Conservation (phyloP, 1,140 invertebrate genomes). For the Mamestra configurata region DNA sequence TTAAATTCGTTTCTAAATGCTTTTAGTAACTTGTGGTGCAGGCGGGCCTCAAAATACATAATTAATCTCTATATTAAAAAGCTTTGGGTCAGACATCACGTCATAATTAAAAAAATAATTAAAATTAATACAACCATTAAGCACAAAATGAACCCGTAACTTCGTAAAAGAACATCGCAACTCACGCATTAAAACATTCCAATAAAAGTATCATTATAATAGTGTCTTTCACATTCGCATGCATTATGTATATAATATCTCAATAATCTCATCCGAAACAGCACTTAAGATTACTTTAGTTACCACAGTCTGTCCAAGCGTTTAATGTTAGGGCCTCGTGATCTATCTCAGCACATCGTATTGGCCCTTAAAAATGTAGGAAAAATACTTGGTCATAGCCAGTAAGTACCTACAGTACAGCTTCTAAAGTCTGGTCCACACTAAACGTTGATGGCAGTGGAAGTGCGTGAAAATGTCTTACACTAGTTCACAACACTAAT, state of each 20-base stretch:
- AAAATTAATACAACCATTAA: conserved; percentile 48
- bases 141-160: conserved; percentile 44
- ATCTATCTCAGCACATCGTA: background rate
- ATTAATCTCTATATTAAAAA: conserved; percentile 40
- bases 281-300: conserved; percentile 1
- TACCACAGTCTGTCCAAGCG: conserved; percentile 30
- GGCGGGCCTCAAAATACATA: conserved; percentile 4
- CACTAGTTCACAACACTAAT: background rate
- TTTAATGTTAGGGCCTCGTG: conserved; percentile 2
- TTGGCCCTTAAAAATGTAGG: background rate
- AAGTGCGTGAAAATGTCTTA: background rate
- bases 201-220: conserved; percentile 44
- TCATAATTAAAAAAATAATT: conserved; percentile 31
- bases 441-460: background rate
- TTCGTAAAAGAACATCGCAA: conserved; percentile 24
- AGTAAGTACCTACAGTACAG: background rate
- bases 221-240: conserved; percentile 46
- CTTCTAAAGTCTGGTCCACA: background rate
- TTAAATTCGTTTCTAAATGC: too few relatives aligned
- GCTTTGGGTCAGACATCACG: conserved; percentile 33
- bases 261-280: conserved; percentile 37
- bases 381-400: background rate
- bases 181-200: conserved; percentile 47
- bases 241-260: conserved; percentile 47
- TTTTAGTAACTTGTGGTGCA: too few relatives aligned